Base-by-base conservation (phyloP, 2,797 vertebrate species). In the Arrhamphus sclerolepis region DNA sequence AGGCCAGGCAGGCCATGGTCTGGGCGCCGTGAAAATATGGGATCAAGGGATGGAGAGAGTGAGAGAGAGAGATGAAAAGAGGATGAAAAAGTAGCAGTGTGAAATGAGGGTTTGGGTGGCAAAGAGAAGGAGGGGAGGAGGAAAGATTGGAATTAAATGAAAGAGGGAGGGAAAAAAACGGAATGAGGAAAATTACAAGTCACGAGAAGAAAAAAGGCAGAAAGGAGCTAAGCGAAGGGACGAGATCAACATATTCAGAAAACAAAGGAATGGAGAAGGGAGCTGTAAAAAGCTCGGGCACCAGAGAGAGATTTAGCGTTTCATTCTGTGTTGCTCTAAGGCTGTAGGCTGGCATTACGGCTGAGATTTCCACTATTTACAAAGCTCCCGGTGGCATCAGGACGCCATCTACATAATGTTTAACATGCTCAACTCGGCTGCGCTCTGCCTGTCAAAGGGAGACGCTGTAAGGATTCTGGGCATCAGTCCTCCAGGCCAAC, bases 321-420 rank as follows among this genome's bases (percentile, higher is more conserved):
- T 80, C 38, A 52, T 44, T 80, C 57, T 56, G 65, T 63, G 71
- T 71, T 70, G 69, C 72, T 72, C 58, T 76, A 46, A 56, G 78
- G 75, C 79, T 72, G 50, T 50, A 59, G 85, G 77, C 62, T 57
- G 58, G 70, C 66, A 71, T 85, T 75, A 78, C 78, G 81, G 61
- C 48, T 38, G 70, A 77, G 78, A 78, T 81, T 83, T 80, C 28
- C 70, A 57, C 78, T 87, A 69, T 88, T 86, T 84, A 87, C 83
- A 81, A 83, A 85, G 75, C 82, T 71, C 62, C 65, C 66, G 59
- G 66, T 58, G 67, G 81, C 78, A 81, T 26, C 66, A 54, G 65
- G 48, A 68, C 76, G 67, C 63, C 70, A 86, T 89, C 82, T 84
- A 77, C 87, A 87, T 84, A 86, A 78, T 75, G 81, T 82, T 87